Base-by-base conservation (phyloP, 2,888 invertebrate species). In the Zygaena filipendulae region DNA sequence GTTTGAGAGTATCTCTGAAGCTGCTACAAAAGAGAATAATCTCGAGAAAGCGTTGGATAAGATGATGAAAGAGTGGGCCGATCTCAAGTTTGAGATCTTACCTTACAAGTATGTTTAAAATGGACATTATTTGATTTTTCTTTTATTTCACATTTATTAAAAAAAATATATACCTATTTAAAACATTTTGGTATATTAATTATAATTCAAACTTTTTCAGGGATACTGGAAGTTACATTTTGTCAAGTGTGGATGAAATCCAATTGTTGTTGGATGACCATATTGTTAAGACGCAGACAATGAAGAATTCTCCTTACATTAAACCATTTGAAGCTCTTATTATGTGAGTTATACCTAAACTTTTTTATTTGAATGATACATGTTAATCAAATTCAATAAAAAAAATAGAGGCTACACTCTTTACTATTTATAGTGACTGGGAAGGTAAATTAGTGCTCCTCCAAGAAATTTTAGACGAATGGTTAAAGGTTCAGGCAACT, bases 281-380 rank as follows among this genome's bases (percentile, higher is more conserved):
- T 58, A 89, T 97, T 42, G 91, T 96, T 8, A 97, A 96, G 67
- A 92, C 95, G 2, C 95, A 96, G 61, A 95, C 95, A 1, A 96
- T 97, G 94, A 91, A 95, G 67, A 94, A 94, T 49, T 96, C 96
- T 0, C 92, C 95, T 0, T 96, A 95, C 52, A 95, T 96, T 38
- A 95, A 94, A 58, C 95, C 96, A 0, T 95, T 97, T 57, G 92
- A 95, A 60, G 85, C 84, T 24, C 85, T 89, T 56, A 90, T 90
- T 39, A 46, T 85, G 90, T 91, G 71, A 75, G 86, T 4, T 3
- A 19, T 20, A n/a, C n/a, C n/a, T n/a, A n/a, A n/a, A n/a, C n/a
- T n/a, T n/a, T n/a, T n/a, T n/a, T n/a, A n/a, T n/a, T n/a, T n/a
- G n/a, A n/a, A n/a, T n/a, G n/a, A n/a, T n/a, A n/a, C n/a, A n/a